Evolutionary conservation across 2,797 vertebrate genomes (phyloP).

Genomic region (Oryzias sinensis): DNA sequence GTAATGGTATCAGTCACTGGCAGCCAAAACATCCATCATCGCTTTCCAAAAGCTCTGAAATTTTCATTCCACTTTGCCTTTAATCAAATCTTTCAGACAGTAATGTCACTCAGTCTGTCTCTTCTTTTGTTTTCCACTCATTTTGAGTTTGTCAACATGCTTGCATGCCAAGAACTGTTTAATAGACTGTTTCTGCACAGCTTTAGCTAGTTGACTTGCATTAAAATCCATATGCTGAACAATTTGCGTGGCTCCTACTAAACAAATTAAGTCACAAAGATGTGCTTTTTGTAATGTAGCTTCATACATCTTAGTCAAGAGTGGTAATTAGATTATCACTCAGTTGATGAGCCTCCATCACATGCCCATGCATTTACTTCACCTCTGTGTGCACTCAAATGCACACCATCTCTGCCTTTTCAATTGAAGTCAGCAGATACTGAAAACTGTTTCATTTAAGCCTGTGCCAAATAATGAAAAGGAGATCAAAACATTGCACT

Average conservation of each 20-base stretch:
- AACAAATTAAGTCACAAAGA: conserved; percentile 68
- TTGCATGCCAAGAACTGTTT: conserved; percentile 61
- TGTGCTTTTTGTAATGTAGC: conserved; percentile 53
- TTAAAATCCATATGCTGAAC: conserved; percentile 70
- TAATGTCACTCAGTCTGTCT: conserved; percentile 59
- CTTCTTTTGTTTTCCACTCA: conserved; percentile 48
- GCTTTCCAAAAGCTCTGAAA: conserved; percentile 63
- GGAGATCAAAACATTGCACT: too few species aligned
- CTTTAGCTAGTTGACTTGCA: conserved; percentile 61
- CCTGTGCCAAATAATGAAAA: neutral
- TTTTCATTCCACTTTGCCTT: conserved; percentile 52
- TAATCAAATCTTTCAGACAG: conserved; percentile 64
- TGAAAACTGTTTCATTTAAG: conserved; percentile 3
- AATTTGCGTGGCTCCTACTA: conserved; percentile 71
- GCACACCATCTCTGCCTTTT: neutral
- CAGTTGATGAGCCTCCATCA: conserved; percentile 67
- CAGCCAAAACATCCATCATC: conserved; percentile 58
- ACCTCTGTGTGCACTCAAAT: conserved; percentile 8
- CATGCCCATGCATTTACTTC: conserved; percentile 43
- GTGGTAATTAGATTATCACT: conserved; percentile 69
- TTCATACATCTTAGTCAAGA: conserved; percentile 71
- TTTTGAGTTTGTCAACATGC: conserved; percentile 51
- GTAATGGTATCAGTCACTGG: conserved; percentile 31
- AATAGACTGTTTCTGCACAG: conserved; percentile 58
- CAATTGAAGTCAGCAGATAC: conserved; percentile 1